Evolutionary conservation across 2,797 vertebrate species (phyloP).

Genomic region (Lemur catta): DNA sequence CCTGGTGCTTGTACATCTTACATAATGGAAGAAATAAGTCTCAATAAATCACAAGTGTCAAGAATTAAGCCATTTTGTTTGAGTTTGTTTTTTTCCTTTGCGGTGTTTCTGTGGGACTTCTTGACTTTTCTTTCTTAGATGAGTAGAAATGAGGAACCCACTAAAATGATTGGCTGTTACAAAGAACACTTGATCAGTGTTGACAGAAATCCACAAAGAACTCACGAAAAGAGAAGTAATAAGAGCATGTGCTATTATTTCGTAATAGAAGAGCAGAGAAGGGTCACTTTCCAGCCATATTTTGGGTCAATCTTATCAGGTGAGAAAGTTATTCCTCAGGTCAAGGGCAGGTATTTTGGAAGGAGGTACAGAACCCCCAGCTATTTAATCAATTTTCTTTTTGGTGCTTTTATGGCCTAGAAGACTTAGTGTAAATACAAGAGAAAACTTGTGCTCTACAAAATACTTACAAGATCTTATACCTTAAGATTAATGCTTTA

Average conservation of each 20-base stretch:
- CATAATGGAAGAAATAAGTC: background rate
- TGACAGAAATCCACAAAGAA: background rate
- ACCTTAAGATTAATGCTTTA: background rate
- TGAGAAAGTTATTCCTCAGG: background rate
- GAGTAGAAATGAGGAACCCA: background rate
- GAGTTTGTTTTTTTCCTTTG: background rate
- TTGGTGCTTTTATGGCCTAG: background rate
- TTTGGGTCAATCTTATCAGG: background rate
- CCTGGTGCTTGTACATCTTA: background rate
- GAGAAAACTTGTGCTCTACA: background rate
- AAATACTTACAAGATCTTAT: background rate
- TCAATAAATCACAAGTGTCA: background rate
- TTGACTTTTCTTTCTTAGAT: background rate
- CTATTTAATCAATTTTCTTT: background rate
- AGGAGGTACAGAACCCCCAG: background rate
- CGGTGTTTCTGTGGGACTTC: background rate
- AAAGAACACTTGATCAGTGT: background rate
- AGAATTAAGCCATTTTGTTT: slow-evolving; percentile 27
- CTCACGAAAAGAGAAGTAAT: background rate
- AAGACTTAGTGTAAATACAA: background rate
- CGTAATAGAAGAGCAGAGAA: background rate
- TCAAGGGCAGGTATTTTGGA: background rate
- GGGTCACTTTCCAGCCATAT: background rate
- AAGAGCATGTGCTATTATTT: background rate
- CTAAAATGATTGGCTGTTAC: background rate